These are phyloP conservation scores for Eretmocerus hayati DNA, from an alignment of 2,888 invertebrate genomes.

Conservation along the genomic window DNA sequence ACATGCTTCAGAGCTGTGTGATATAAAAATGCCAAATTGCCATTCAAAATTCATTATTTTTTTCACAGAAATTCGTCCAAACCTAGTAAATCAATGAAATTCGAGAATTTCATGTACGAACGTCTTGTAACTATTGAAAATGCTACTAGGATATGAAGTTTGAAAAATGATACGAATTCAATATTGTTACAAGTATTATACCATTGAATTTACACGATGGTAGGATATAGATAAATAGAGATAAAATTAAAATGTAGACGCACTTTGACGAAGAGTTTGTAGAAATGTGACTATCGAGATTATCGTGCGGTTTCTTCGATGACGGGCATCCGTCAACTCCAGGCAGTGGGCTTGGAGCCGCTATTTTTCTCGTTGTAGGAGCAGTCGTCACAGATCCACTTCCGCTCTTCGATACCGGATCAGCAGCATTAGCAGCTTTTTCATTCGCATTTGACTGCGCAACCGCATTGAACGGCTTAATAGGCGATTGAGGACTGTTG, in stretches of 20 bases:
- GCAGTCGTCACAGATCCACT: constrained; percentile 2
- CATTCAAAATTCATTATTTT: too few relatives aligned
- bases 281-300: constrained; percentile 1
- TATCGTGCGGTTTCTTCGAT: constrained; percentile 14
- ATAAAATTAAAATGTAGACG: constrained; percentile 14
- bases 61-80: too few relatives aligned
- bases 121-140: too few relatives aligned
- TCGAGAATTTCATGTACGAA: too few relatives aligned
- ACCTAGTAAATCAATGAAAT: too few relatives aligned
- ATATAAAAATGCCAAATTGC: too few relatives aligned
- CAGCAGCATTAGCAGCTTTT: constrained; percentile 14
- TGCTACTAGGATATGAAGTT: too few relatives aligned
- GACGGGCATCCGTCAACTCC: constrained; percentile 18
- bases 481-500: constrained; percentile 61
- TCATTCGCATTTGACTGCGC: constrained; percentile 14
- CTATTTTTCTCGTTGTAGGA: constrained; percentile 28
- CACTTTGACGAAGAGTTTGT: constrained; percentile 8
- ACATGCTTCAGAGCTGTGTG: too few relatives aligned
- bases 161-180: neutral
- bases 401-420: constrained; percentile 8
- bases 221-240: neutral
- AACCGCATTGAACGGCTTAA: constrained; percentile 45
- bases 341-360: constrained; percentile 29
- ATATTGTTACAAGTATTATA: neutral
- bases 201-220: neutral